Evolutionary conservation across 2,888 invertebrate genomes (phyloP).

Genomic region (Erannis defoliaria): DNA sequence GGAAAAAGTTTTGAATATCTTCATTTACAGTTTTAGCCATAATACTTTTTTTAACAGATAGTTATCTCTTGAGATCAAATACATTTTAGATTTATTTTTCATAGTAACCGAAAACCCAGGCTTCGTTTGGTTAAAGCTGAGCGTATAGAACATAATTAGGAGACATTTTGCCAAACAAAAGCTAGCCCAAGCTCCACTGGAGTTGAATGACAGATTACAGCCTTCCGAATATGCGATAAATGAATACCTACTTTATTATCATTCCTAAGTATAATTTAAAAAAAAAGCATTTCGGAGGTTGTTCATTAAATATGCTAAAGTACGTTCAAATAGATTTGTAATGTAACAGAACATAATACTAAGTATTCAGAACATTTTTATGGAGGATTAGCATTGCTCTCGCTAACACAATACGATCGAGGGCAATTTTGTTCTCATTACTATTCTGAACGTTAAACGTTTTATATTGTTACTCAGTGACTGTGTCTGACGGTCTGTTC

Average conservation of each 20-base stretch:
- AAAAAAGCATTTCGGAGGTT: not conserved
- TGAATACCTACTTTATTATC: no score
- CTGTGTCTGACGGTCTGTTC: not conserved
- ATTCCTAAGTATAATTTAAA: not conserved
- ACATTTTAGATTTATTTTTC: no score
- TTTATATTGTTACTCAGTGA: not conserved
- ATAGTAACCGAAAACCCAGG: not conserved
- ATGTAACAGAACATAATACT: not conserved
- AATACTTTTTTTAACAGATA: no score
- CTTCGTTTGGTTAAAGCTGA: not conserved
- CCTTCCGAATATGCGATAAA: not conserved
- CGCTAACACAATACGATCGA: not conserved
- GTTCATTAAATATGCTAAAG: not conserved
- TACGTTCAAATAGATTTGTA: not conserved
- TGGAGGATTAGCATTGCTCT: constrained; percentile 1
- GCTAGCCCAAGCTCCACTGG: not conserved
- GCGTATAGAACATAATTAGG: not conserved
- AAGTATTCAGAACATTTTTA: not conserved
- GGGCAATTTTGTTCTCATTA: constrained; percentile 6
- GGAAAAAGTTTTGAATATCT: no score
- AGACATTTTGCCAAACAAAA: not conserved
- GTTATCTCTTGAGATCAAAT: no score
- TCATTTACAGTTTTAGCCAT: no score
- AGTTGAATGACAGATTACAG: constrained; percentile 7
- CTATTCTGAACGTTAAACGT: constrained; percentile 9